Evolutionary conservation across 2,113 vertebrate species (phyloP).

Genomic region (Austrofundulus limnaeus): DNA sequence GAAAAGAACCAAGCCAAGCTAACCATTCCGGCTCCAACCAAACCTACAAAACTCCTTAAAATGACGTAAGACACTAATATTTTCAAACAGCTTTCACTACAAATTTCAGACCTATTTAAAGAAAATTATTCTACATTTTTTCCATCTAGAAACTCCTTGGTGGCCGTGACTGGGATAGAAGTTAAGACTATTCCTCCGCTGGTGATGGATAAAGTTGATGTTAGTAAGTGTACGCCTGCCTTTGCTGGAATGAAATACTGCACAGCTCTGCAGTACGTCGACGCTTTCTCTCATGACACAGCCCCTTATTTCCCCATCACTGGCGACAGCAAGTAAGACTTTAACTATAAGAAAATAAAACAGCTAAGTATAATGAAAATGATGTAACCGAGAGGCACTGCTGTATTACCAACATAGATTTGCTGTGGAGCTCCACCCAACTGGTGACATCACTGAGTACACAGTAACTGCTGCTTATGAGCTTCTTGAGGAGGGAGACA

Average conservation of each 20-base stretch:
- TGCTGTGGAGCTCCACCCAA: constrained; percentile 84
- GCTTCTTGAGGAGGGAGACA: constrained; percentile 70
- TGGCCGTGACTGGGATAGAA: constrained; percentile 82
- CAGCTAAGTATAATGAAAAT: neutral
- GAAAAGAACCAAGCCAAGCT: constrained; percentile 80
- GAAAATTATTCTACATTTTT: constrained; percentile 2
- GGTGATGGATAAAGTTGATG: constrained; percentile 68
- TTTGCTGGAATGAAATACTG: constrained; percentile 86
- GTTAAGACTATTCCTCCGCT: constrained; percentile 77
- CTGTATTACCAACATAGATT: constrained; percentile 69
- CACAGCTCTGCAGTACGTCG: constrained; percentile 74
- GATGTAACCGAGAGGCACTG: neutral
- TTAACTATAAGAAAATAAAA: neutral
- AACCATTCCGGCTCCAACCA: constrained; percentile 81
- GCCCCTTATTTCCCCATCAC: constrained; percentile 86
- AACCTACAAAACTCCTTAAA: constrained; percentile 82
- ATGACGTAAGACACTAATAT: constrained; percentile 77
- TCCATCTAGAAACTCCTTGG: constrained; percentile 80
- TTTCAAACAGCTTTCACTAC: no score
- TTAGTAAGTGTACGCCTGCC: constrained; percentile 78
- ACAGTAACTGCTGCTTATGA: constrained; percentile 81
- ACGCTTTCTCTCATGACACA: constrained; percentile 76
- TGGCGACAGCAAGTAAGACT: constrained; percentile 81
- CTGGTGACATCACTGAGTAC: constrained; percentile 85
- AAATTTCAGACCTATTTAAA: neutral